Evolutionary conservation across 2,113 vertebrate genomes (phyloP).

Genomic region (Corythoichthys haematopterus): DNA sequence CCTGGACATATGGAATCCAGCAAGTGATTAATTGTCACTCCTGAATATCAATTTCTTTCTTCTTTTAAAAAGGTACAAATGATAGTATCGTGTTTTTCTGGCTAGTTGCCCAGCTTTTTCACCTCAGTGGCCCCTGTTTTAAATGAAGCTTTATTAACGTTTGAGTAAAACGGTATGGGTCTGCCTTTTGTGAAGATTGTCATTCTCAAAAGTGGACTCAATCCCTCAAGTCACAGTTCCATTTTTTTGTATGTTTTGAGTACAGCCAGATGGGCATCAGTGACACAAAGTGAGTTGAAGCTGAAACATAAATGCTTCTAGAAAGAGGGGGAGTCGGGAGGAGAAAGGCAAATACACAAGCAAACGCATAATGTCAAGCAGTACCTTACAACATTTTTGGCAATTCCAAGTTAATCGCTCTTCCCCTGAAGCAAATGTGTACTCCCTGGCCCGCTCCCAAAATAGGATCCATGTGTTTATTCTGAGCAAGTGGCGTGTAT

Average conservation of each 20-base stretch:
- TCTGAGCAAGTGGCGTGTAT: slow-evolving; percentile 11
- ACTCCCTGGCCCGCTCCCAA: slow-evolving; percentile 11
- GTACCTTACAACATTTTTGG: slow-evolving; percentile 13
- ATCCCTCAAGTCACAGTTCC: slow-evolving; percentile 4
- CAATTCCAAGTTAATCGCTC: slow-evolving; percentile 31
- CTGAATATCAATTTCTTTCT: slow-evolving; percentile 5
- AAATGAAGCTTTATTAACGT: slow-evolving; percentile 5
- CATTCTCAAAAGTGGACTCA: slow-evolving; percentile 13
- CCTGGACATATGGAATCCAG: slow-evolving; percentile 5
- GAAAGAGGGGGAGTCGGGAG: not conserved
- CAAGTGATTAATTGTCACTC: slow-evolving; percentile 10
- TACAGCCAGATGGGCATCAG: slow-evolving; percentile 12
- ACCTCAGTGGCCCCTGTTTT: slow-evolving; percentile 12
- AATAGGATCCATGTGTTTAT: slow-evolving; percentile 40
- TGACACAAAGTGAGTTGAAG: slow-evolving; percentile 3
- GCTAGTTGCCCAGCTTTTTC: slow-evolving; percentile 10
- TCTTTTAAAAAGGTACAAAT: slow-evolving; percentile 17
- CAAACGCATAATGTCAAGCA: slow-evolving; percentile 24
- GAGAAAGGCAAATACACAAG: slow-evolving; percentile 16
- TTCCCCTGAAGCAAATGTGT: slow-evolving; percentile 15
- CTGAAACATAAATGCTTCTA: not conserved
- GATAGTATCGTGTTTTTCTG: slow-evolving; percentile 12
- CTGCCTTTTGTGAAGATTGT: not conserved
- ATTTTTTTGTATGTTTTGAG: slow-evolving; percentile 8
- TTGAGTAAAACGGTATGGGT: not conserved